These are phyloP conservation scores for Pyrrhopygopsis socrates DNA, from an alignment of 2,888 invertebrate genomes.

Conservation along the genomic window DNA sequence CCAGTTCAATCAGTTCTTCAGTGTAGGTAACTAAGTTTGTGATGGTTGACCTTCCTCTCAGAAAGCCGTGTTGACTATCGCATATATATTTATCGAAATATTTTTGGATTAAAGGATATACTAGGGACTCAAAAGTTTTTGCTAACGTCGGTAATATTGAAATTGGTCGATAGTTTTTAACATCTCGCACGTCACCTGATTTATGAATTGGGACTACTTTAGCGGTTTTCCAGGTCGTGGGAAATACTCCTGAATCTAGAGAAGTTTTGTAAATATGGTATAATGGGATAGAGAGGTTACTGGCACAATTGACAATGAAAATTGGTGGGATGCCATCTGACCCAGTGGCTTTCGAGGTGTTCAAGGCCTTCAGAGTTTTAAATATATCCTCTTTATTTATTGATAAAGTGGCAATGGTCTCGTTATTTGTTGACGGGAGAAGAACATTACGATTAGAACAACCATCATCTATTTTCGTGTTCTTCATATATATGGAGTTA, in stretches of 20 bases:
- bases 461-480: no score
- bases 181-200: conserved; percentile 46
- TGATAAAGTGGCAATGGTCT: no score
- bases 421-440: no score
- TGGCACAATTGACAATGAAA: background rate
- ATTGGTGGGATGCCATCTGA: background rate
- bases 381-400: no score
- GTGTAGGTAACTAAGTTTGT: conserved; percentile 44
- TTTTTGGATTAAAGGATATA: conserved; percentile 62
- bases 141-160: conserved; percentile 56
- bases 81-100: conserved; percentile 35
- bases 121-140: conserved; percentile 59
- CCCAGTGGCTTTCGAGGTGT: background rate
- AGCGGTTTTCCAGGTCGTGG: conserved; percentile 59
- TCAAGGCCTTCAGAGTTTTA: no score
- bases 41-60: conserved; percentile 47
- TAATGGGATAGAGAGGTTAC: background rate
- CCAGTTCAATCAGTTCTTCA: conserved; percentile 7
- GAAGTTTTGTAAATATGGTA: conserved; percentile 63
- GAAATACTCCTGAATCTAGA: conserved; percentile 54
- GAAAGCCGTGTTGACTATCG: conserved; percentile 71
- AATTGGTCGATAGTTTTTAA: conserved; percentile 59
- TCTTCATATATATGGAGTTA: no score
- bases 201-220: conserved; percentile 68
- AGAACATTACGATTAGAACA: no score